A percentile compares a stretch with the other conserved stretches of the same genome.
Evolutionary conservation across 2,113 vertebrate genomes (phyloP).

Genomic region (Psilopogon haemacephalus): DNA sequence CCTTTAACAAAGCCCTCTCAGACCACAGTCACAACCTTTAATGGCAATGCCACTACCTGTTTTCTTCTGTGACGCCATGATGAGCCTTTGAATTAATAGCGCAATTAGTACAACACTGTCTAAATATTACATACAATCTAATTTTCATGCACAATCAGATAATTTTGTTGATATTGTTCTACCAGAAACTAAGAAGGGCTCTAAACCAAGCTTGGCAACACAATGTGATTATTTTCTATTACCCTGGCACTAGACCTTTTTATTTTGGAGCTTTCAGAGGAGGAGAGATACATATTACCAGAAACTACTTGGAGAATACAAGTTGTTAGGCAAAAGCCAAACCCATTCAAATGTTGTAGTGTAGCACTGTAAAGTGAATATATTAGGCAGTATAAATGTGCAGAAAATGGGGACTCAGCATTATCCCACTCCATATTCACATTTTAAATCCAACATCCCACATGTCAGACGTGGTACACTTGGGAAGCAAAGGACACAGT

Average conservation of each 20-base stretch:
- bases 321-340: neutral
- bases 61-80: neutral
- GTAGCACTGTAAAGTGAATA: neutral
- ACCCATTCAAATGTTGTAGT: neutral
- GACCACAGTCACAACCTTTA: neutral
- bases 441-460: neutral
- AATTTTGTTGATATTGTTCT: constrained; percentile 20
- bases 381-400: neutral
- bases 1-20: neutral
- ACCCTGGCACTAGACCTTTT: neutral
- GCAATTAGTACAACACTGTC: neutral
- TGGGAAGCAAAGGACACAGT: neutral
- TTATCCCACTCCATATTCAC: neutral
- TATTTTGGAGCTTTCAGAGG: neutral
- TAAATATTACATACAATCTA: constrained; percentile 30
- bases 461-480: neutral
- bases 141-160: constrained; percentile 56
- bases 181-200: constrained; percentile 46
- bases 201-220: constrained; percentile 43
- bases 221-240: constrained; percentile 19
- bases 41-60: neutral
- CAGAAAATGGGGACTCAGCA: neutral
- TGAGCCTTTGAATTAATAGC: constrained; percentile 21
- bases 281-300: neutral
- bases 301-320: neutral